phyloP scores from a whole-genome alignment of 2,888 invertebrate genomes.

The Dynastes hyllus region DNA sequence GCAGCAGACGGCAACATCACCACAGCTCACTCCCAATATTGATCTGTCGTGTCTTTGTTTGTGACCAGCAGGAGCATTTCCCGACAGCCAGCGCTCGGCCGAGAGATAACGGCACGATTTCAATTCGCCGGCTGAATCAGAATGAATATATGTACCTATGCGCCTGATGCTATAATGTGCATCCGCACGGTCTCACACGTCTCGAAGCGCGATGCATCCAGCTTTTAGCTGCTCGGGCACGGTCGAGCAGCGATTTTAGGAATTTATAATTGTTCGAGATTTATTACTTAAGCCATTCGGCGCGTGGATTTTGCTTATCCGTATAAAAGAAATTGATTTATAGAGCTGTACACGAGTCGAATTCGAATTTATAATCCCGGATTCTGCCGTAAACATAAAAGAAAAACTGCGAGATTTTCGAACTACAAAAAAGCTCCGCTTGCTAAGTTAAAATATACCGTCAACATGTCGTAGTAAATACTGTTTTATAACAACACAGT shows the following conservation, averaged over 20 bases:
- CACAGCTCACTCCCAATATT: slow-evolving; percentile 30
- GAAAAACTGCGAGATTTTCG: too few relatives aligned
- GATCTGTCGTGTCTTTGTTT: slow-evolving; percentile 44
- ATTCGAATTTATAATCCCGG: slow-evolving; percentile 16
- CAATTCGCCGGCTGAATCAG: slow-evolving; percentile 1
- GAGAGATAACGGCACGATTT: slow-evolving; percentile 38
- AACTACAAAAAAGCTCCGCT: too few relatives aligned
- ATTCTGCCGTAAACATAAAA: neutral
- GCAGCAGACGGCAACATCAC: slow-evolving; percentile 22
- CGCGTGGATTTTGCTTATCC: neutral
- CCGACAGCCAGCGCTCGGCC: slow-evolving; percentile 2
- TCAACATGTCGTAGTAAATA: too few relatives aligned
- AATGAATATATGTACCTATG: slow-evolving; percentile 5
- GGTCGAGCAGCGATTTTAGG: slow-evolving; percentile 19
- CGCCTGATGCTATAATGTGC: slow-evolving; percentile 17
- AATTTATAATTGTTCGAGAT: slow-evolving; percentile 28
- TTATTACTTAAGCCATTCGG: slow-evolving; percentile 10
- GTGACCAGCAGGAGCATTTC: slow-evolving; percentile 27
- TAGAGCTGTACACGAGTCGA: neutral
- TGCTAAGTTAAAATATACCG: too few relatives aligned
- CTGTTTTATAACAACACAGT: too few relatives aligned
- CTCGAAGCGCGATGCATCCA: slow-evolving; percentile 2
- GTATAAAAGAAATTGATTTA: slow-evolving; percentile 24
- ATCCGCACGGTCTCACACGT: slow-evolving; percentile 23
- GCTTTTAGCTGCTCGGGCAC: neutral